Evolutionary conservation across 1,140 invertebrate genomes (phyloP), one percentile per base, ranked within the genome.

Genomic region (Drosophila parabipectinata): DNA sequence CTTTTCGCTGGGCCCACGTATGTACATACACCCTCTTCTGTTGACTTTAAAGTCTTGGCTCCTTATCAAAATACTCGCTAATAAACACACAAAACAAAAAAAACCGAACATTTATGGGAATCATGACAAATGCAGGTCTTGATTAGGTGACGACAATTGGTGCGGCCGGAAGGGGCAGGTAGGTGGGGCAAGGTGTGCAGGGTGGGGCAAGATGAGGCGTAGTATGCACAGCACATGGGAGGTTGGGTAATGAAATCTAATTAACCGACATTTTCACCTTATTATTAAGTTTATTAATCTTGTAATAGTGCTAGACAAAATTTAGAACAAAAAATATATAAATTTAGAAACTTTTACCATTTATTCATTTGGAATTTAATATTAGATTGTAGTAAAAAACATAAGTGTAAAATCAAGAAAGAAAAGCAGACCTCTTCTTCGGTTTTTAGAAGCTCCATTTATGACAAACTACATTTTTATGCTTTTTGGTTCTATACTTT

Each of bases 111-210:
- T 74, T 75, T 72, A 72, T 72, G 55, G 55, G 67, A 51, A 60
- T 64, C 59, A 66, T 74, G 72, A 75, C 60, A 75, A 75, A 75
- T 75, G 60, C 60, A 57, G 62, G 53, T 74, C 26, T 45, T 66
- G 72, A 75, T 75, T 75, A 75, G 71, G 57, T 48, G 72, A 56
- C 53, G 54, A 34, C 60, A 45, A 58, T 57, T 58, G 15, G 7
- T 24, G 28, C 32, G 47, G 8, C 14, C 39, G 3, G 18, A 5
- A 6, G 26, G 26, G 26, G 26, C 26, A 28, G 5, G 4, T 30
- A 32, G 34, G 39, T 71, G 54, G 55, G 69, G 55, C 53, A 21
- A 18, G 3, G 10, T 47, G 60, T 15, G 41, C 39, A 24, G 50
- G 37, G 28, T 53, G 56, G 44, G 50, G 32, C 50, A 52, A 34